Base-by-base conservation (phyloP, 2,113 vertebrate species). In the Empidonax alnorum region DNA sequence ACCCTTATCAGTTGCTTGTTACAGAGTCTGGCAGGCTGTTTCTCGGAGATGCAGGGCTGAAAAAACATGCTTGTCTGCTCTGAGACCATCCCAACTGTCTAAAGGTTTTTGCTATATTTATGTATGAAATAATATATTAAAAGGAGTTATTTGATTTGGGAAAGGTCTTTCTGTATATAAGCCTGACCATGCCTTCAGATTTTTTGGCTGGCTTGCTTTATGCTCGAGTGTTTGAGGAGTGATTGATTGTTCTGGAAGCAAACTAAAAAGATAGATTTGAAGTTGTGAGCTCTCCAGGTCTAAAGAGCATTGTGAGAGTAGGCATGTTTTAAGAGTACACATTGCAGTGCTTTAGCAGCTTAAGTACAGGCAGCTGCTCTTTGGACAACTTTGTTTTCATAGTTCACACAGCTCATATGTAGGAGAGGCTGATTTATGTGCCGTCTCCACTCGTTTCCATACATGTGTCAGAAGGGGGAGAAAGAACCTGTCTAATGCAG, bases 291-390 rank as follows among this genome's bases (percentile, higher is more conserved):
- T 66, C 83, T 97, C 84, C 91, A 92, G 89, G 67, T 72, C 79
- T 83, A 72, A 76, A 61, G 87, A 86, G 92, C 72, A 2, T 78
- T 46, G 69, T 82, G 69, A 93, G 92, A 58, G 78, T 41, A 86
- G 87, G 85, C 86, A 77, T 90, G 76, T 80, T 94, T 53, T 85
- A 93, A 74, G 68, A 87, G 81, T 83, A 88, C 91, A 89, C 78
- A 59, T 27, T 96, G 95, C 79, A 90, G 68, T 65, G 83, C 94
- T 94, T 94, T 73, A 91, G 85, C 85, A 46, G 85, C 93, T 88
- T 88, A 95, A 92, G 93, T 90, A 92, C 88, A 95, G 96, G 90
- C 96, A 96, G 94, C 94, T 97, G 96, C 93, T 94, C 79, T 61
- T 66, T 27, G 85, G 87, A 93, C 96, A 94, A 88, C 88, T 92